A percentile compares a stretch with the other conserved stretches of the same genome.
Evolutionary conservation across 2,888 invertebrate species (phyloP).

Genomic region (Hyposoter dolosus): DNA sequence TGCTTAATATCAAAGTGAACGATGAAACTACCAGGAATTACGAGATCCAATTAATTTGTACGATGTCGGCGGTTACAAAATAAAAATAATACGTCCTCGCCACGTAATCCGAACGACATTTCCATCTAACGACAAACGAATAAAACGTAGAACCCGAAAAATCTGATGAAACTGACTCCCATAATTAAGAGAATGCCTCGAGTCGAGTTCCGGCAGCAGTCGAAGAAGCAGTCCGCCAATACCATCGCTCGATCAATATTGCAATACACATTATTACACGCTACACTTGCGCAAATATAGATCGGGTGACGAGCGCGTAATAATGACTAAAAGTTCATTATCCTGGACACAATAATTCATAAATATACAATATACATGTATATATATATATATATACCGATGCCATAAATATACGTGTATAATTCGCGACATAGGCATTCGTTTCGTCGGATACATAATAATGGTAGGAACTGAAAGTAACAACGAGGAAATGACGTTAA

Average conservation of each 20-base stretch:
- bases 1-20: not conserved
- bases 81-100: not conserved
- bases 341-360: constrained; percentile 54
- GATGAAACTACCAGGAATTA: not conserved
- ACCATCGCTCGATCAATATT: constrained; percentile 48
- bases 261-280: constrained; percentile 68
- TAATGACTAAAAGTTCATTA: constrained; percentile 63
- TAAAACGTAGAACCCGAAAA: not conserved
- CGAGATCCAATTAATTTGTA: not conserved
- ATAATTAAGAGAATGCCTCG: not conserved
- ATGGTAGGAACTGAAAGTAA: constrained; percentile 69
- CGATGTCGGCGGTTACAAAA: not conserved
- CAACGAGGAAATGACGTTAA: constrained; percentile 70
- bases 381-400: constrained; percentile 66
- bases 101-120: not conserved
- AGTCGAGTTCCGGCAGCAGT: constrained; percentile 42
- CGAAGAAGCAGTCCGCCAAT: constrained; percentile 56
- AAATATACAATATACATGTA: constrained; percentile 14
- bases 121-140: not conserved
- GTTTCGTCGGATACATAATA: constrained; percentile 62
- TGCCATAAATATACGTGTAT: constrained; percentile 72
- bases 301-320: constrained; percentile 60
- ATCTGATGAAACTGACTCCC: not conserved
- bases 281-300: constrained; percentile 52
- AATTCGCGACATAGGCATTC: constrained; percentile 60